Conservation (phyloP, 2,113 vertebrate genomes). For the Vidua macroura region DNA sequence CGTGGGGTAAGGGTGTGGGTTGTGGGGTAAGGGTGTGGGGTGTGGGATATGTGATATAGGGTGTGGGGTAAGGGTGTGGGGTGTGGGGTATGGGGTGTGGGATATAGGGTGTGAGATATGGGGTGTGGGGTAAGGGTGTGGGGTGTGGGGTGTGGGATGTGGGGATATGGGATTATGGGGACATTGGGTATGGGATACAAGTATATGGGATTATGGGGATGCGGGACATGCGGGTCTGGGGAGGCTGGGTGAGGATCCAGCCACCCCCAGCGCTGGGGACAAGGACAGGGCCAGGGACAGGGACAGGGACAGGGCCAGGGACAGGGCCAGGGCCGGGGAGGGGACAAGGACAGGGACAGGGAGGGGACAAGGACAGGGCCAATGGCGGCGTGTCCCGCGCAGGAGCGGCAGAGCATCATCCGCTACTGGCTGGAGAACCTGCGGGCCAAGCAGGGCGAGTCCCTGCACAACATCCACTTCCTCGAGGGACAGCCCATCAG, state of each 20-base stretch:
- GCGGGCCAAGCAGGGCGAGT: slow-evolving; percentile 91
- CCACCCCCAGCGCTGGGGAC: background rate
- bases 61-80: background rate
- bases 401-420: slow-evolving; percentile 98
- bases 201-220: too few relatives aligned
- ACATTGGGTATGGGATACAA: background rate
- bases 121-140: background rate
- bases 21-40: background rate
- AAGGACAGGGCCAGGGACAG: background rate
- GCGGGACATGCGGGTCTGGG: background rate
- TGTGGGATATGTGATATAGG: background rate
- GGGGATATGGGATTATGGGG: background rate
- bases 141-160: background rate
- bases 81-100: background rate
- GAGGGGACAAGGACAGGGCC: background rate
- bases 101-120: background rate
- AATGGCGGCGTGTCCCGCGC: background rate
- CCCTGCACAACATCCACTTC: slow-evolving; percentile 93
- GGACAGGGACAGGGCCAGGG: background rate
- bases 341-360: background rate
- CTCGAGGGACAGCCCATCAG: slow-evolving; percentile 97
- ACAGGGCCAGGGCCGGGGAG: background rate
- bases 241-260: background rate
- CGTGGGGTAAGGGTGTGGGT: background rate
- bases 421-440: slow-evolving; percentile 96